Evolutionary conservation across 2,797 vertebrate species (phyloP), one percentile per base, ranked within the genome.

Genomic region (Hypotaenidia philippensis): DNA sequence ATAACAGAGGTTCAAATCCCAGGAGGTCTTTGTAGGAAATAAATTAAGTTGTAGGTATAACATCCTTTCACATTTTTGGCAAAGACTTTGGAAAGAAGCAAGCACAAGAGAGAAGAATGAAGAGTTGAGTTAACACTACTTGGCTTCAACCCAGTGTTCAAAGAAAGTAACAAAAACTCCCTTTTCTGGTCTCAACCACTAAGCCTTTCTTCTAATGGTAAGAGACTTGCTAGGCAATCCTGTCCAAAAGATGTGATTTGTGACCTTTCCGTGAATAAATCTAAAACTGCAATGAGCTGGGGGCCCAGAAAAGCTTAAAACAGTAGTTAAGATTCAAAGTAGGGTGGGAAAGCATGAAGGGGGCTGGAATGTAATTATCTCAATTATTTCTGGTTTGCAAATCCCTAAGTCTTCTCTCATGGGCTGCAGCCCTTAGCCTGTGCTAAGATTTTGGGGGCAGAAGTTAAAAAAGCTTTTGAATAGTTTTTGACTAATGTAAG

Each of bases 11-110:
- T 90, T 89, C 40, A 78, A 34, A 91, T 90, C 93, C 68, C 94
- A 71, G 41, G 45, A 92, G 83, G 17, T n/a, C 32, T 72, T 92
- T 79, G 49, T 74, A 84, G 64, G 60, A 96, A 96, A 96, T 96
- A 96, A 96, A 96, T 96, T 96, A 94, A 93, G 83, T 78, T 94
- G 90, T 83, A 93, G 93, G 92, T 96, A 90, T 68, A 96, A 92
- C 83, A 86, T 94, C 87, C 85, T 78, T 74, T 94, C 83, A 83
- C 78, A 89, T 90, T 95, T 95, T 92, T 97, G 95, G 88, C 96
- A 93, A 75, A 65, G 81, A 34, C 26, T 83, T 87, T 89, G 94
- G 94, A 94, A 96, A 94, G 88, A 92, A 87, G 66, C 83, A 93
- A 88, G 88, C 83, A 95, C 68, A 60, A 85, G 82, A 94, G 78